Base-by-base conservation (phyloP, 2,888 invertebrate species). In the Drosophila phalerata region DNA sequence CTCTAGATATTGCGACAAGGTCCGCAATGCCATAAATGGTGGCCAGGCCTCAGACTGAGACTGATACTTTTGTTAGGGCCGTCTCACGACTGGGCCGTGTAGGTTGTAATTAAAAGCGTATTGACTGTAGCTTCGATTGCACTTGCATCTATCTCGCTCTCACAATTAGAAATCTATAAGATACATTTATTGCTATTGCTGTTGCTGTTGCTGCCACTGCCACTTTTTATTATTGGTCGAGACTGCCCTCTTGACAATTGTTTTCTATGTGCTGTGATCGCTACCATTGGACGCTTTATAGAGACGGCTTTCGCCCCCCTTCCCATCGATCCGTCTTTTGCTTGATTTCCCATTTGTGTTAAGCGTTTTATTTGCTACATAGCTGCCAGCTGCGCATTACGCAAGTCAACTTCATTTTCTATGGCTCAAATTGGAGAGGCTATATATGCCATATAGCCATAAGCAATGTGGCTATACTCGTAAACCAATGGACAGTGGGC, bases 391-490 rank as follows among this genome's bases (percentile, higher is more conserved):
- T 85, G 88, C 73, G 88, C 83, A 85, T 82, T 82, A 88, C 83
- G 83, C 83, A 89, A 89, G 79, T 61, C 77, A 84, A 84, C 89
- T 87, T 89, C 88, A 83, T 87, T 87, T 83, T 85, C 77, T 66
- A 78, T 65, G 30, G 68, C 79, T 78, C 61, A 47, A 76, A 73
- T 64, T 76, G 66, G 57, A 75, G 71, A 65, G 62, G 60, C 62
- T 79, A 70, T 76, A 71, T 60, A 57, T 48, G 64, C 58, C 22
- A 49, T 61, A 80, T 66, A 68, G 42, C 56, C 51, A 60, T 63
- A 34, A 68, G 42, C 56, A 55, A 60, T 63, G 38, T 40, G 56
- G 73, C 81, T 52, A 83, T 83, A 34, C 34, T 34, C 34, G 34
- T 34, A 86, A 88, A 57, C 85, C 73, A 64, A 68, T 86, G 71